Percentiles rank a stretch among this genome's conserved stretches.
These are phyloP conservation scores for Torymus auratus DNA, from an alignment of 2,888 invertebrate genomes.

Conservation along the genomic window DNA sequence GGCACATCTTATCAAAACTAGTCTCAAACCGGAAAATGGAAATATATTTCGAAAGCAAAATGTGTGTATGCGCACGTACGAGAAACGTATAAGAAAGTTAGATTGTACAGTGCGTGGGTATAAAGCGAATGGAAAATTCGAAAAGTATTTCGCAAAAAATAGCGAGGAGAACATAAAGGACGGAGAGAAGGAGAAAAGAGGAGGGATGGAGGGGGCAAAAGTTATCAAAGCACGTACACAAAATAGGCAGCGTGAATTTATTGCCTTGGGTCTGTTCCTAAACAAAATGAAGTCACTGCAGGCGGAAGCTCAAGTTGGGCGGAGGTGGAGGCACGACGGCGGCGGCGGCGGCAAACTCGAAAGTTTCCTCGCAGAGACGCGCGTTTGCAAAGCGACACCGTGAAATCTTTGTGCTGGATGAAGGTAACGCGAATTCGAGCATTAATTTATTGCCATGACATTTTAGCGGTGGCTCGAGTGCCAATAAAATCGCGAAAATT, in stretches of 20 bases:
- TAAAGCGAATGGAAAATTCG: too few species aligned
- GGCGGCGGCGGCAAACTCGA: constrained; percentile 8
- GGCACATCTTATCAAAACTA: too few species aligned
- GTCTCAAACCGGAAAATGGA: too few species aligned
- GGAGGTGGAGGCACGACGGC: too few species aligned
- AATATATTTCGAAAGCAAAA: too few species aligned
- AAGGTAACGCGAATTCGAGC: constrained; percentile 10
- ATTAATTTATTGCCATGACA: constrained; percentile 14
- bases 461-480: background rate
- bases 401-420: constrained; percentile 26
- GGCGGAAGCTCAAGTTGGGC: constrained; percentile 17
- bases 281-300: constrained; percentile 38
- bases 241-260: constrained; percentile 37
- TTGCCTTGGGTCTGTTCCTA: constrained; percentile 22
- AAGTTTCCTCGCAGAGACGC: constrained; percentile 12
- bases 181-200: too few species aligned
- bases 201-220: background rate
- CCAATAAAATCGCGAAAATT: too few species aligned
- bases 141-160: too few species aligned
- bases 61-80: too few species aligned
- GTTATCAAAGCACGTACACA: constrained; percentile 36
- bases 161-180: too few species aligned
- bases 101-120: too few species aligned
- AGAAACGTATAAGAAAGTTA: too few species aligned
- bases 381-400: constrained; percentile 17